Evolutionary conservation across 2,888 invertebrate species (phyloP), one percentile per base, ranked within the genome.

Genomic region (Hartigia nigra): DNA sequence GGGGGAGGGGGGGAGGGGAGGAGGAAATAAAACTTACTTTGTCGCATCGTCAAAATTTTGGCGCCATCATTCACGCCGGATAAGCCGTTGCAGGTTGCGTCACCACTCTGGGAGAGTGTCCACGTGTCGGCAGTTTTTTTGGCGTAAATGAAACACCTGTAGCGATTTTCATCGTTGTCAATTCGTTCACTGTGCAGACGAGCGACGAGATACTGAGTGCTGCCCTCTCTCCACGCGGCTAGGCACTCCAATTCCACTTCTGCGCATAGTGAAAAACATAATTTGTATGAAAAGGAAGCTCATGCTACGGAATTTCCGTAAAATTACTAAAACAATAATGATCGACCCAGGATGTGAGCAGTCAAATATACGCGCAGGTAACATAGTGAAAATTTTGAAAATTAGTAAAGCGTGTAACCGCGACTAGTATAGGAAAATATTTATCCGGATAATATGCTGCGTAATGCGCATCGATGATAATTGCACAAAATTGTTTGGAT

Each of bases 221-320:
- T 96, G 4, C 96, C 96, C 86, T 97, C 97, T 91, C 96, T 96
- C 97, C 97, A 97, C 37, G 95, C 94, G 1, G 96, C 97, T 79
- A 97, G 92, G 90, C 97, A 97, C 76, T 96, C 95, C 78, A 97
- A 91, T 92, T 96, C 96, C 89, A 96, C 96, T 78, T 96, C 96
- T 96, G 88, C 35, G 88, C 86, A 79, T 77, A 81, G 12, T 12
- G 39, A 76, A n/a, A 76, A 72, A 55, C 31, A 23, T 12, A 69
- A 76, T n/a, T n/a, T n/a, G 32, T 39, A 36, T 12, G 74, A 75
- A 14, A 76, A 55, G 70, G 74, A 75, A 78, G 79, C 78, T 78
- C 78, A 75, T 77, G 80, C 78, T 78, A 79, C 76, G 76, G 75
- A 77, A 81, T 81, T 80, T 78, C n/a, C 72, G 70, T 32, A 77